Base-by-base conservation (phyloP, 23 tunicate species). In the Halocynthia roretzi region DNA sequence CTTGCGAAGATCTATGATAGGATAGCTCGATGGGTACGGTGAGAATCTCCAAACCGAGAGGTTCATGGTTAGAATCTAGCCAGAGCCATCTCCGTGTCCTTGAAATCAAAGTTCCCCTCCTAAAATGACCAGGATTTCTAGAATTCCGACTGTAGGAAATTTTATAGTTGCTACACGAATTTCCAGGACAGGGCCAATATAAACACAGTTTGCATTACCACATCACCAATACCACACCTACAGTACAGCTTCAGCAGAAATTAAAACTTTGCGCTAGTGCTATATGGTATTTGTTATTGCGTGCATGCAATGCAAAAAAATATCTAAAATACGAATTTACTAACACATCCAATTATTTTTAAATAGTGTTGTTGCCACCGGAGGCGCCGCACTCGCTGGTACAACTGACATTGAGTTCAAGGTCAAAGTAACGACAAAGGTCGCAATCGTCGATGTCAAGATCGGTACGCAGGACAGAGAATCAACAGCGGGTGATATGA, bases 401-500 rank as follows among this genome's bases (percentile, higher is more conserved):
- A 77, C 82, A 10, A 75, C 87, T 48, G 87, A 82, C 54, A 44
- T 81, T 22, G 92, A 91, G 63, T 91, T 91, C 79, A 71, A 83
- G 51, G 91, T 91, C 52, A 91, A 91, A 56, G 87, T 91, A 11
- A 85, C 91, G 51, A 79, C 97, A 15, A 84, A 76, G 57, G 78
- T 91, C 56, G 81, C 76, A 8, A 44, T 91, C 22, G 54, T 67
- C 71, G 76, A 91, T 44, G 57, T 81, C 10, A 76, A 91, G 44
- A 23, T 91, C 17, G 97, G 97, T 53, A 72, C 84, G 15, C 78
- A 74, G 56, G 78, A 74, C 22, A 62, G 49, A 21, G 78, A 74
- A 56, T 52, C 78, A 1, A 74, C 67, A 49, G 12, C 78, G 9
- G 78, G 55, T 22, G 78, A 74, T 54, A 54, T 62, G 78, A 22